Evolutionary conservation across 2,888 invertebrate genomes (phyloP).

Genomic region (Frankliniella fusca): DNA sequence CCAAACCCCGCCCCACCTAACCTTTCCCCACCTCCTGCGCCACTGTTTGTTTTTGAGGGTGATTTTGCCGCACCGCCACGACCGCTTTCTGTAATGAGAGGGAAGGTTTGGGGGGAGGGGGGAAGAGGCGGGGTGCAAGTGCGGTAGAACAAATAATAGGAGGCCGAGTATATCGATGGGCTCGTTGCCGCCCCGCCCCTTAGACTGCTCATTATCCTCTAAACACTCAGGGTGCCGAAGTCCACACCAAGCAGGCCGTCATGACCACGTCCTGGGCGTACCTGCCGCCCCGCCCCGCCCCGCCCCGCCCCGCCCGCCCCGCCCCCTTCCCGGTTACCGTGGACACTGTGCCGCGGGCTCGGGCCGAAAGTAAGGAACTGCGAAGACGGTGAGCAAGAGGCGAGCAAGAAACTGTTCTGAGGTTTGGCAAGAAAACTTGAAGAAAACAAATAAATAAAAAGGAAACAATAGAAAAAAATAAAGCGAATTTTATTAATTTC

Average conservation of each 20-base stretch:
- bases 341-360: too few relatives aligned
- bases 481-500: too few relatives aligned
- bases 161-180: not conserved
- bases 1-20: too few relatives aligned
- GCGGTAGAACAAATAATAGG: constrained; percentile 24
- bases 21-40: not conserved
- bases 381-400: too few relatives aligned
- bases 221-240: constrained; percentile 15
- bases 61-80: not conserved
- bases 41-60: constrained; percentile 10
- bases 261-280: not conserved
- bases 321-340: too few relatives aligned
- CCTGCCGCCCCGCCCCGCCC: not conserved
- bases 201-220: not conserved
- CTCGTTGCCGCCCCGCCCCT: not conserved
- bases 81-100: not conserved
- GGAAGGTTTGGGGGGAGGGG: not conserved
- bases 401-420: too few relatives aligned
- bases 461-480: too few relatives aligned
- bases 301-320: too few relatives aligned
- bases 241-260: not conserved
- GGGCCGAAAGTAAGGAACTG: too few relatives aligned
- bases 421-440: too few relatives aligned
- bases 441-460: too few relatives aligned
- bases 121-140: not conserved